Evolutionary conservation across 1,140 invertebrate species (phyloP).

Genomic region (Ridgeia piscesae): DNA sequence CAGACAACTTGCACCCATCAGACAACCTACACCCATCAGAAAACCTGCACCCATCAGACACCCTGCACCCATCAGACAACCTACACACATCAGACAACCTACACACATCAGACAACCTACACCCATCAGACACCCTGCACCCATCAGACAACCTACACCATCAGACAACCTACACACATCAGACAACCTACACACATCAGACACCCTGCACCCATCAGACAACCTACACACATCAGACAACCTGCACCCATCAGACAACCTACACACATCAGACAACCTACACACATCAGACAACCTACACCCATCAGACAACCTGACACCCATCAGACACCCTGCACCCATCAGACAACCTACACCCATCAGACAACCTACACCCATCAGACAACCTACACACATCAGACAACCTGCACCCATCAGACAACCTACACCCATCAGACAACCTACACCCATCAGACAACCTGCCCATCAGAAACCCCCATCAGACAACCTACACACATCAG

Average conservation of each 20-base stretch:
- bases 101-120: not conserved
- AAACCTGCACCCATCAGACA: not conserved
- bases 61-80: not conserved
- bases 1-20: not conserved
- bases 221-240: no score
- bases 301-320: not conserved
- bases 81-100: not conserved
- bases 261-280: not conserved
- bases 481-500: not conserved
- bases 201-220: not conserved
- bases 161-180: not conserved
- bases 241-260: not conserved
- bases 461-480: not conserved
- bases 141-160: not conserved
- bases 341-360: not conserved
- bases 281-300: not conserved
- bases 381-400: not conserved
- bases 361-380: not conserved
- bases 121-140: not conserved
- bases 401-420: not conserved
- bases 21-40: not conserved
- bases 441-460: not conserved
- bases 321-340: not conserved
- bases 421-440: not conserved
- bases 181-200: not conserved